Base-by-base conservation (phyloP, 2,113 vertebrate genomes). In the Upupa epops region DNA sequence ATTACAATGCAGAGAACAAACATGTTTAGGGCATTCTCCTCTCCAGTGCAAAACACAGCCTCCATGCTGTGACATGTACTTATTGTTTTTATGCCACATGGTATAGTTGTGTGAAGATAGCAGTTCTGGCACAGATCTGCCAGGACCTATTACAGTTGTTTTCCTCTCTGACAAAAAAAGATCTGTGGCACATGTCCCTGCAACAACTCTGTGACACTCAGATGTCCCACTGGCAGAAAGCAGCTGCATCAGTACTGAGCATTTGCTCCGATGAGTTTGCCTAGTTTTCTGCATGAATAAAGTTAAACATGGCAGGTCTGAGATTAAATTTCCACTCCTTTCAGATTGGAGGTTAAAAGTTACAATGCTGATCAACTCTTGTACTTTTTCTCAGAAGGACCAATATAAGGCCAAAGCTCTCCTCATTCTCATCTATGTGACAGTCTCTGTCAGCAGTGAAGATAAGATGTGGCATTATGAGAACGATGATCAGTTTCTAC, bases 121-220 rank as follows among this genome's bases (percentile, higher is more conserved):
- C 55, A 59, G 48, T 40, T 51, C 83, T 93, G 90, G 70, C 94
- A 89, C 61, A 82, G 77, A 93, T 82, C 84, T 93, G 91, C 81
- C 77, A 40, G 40, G 54, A 78, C 70, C 86, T 86, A 65, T 90
- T 84, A 82, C 3, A 7, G 58, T 29, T 0, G 0, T 69, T 87
- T 81, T 82, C 77, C 36, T 74, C 31, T 45, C 34, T 0, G 0
- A 75, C 81, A 90, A 86, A 88, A 58, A 61, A 56, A 56, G 65
- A 86, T 81, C 45, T 54, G 54, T 55, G 81, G 77, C 84, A 90
- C 22, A 4, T 0, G 17, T 86, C 32, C 32, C 66, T 37, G 36
- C 60, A 66, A 75, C 40, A 82, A 71, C 63, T 83, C 55, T 79
- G 32, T 74, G 91, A 81, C 61, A 72, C 49, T 86, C 58, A 54